phyloP scores from a whole-genome alignment of 2,888 invertebrate genomes.

The Labia minor region DNA sequence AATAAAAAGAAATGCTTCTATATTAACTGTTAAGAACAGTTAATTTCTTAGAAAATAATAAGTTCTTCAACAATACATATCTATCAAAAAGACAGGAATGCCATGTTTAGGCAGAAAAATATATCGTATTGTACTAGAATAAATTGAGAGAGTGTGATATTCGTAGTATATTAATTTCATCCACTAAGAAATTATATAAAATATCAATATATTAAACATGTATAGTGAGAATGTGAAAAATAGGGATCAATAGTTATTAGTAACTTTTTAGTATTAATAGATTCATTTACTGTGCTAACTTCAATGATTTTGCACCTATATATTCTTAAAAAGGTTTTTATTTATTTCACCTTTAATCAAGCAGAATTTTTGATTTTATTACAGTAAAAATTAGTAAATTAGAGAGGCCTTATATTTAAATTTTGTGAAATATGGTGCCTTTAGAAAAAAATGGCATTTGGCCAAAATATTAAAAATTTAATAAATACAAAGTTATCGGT shows the following conservation, averaged over 20 bases:
- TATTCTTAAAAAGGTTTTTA: not conserved
- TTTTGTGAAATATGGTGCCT: conserved; percentile 13
- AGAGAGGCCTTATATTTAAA: conserved; percentile 4
- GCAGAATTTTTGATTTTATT: conserved; percentile 13
- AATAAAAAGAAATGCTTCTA: not conserved
- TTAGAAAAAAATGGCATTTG: not conserved
- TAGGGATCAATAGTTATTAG: not conserved
- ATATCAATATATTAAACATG: not conserved
- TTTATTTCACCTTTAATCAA: not conserved
- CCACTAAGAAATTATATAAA: not conserved
- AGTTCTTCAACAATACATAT: conserved; percentile 8
- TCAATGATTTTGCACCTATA: not conserved
- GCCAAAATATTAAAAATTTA: not conserved
- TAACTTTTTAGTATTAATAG: not conserved
- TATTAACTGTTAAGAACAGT: conserved; percentile 4
- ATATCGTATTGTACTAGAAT: conserved; percentile 9
- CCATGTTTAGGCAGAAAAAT: conserved; percentile 4
- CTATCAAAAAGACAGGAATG: not conserved
- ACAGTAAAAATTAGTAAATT: not conserved
- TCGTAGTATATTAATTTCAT: not conserved
- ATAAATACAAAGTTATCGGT: not conserved
- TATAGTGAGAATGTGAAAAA: conserved; percentile 9
- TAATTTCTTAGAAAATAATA: not conserved
- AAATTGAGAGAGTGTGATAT: not conserved
- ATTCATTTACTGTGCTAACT: not conserved